Percentiles rank a stretch among this genome's conserved stretches.
These are phyloP conservation scores for Notocelia uddmanniana DNA, from an alignment of 2,888 invertebrate genomes.

Conservation along the genomic window DNA sequence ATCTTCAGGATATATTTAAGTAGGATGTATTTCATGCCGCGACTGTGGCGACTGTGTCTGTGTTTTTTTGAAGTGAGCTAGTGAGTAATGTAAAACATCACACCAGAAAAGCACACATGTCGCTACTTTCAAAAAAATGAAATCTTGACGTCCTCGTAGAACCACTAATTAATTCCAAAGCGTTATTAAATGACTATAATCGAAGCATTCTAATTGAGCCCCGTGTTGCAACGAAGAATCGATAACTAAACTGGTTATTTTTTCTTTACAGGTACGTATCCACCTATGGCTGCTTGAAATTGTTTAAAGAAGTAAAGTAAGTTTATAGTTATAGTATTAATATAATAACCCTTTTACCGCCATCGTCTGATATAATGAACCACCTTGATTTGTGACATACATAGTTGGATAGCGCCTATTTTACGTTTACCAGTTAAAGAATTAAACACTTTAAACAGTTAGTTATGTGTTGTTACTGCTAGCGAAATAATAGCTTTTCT, in stretches of 20 bases:
- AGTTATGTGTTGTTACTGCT: constrained; percentile 27
- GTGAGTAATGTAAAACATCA: neutral
- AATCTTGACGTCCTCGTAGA: constrained; percentile 48
- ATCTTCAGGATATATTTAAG: no score
- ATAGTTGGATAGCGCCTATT: no score
- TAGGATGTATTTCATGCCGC: no score
- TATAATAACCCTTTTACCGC: neutral
- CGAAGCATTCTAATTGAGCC: constrained; percentile 59
- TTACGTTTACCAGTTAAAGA: no score
- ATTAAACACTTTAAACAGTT: constrained; percentile 1
- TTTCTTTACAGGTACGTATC: constrained; percentile 67
- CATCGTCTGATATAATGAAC: no score
- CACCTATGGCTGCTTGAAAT: constrained; percentile 47
- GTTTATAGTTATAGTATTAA: constrained; percentile 11
- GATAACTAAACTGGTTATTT: constrained; percentile 61
- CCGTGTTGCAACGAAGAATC: constrained; percentile 50
- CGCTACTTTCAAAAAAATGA: constrained; percentile 32
- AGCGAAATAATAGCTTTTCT: constrained; percentile 46
- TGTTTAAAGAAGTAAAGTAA: constrained; percentile 49
- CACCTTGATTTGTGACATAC: no score
- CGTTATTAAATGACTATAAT: constrained; percentile 52
- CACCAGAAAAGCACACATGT: neutral
- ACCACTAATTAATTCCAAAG: constrained; percentile 49
- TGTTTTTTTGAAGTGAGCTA: no score
- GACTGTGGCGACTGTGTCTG: no score